Base-by-base conservation (phyloP, 2,113 vertebrate genomes). In the Ptyas mucosa region DNA sequence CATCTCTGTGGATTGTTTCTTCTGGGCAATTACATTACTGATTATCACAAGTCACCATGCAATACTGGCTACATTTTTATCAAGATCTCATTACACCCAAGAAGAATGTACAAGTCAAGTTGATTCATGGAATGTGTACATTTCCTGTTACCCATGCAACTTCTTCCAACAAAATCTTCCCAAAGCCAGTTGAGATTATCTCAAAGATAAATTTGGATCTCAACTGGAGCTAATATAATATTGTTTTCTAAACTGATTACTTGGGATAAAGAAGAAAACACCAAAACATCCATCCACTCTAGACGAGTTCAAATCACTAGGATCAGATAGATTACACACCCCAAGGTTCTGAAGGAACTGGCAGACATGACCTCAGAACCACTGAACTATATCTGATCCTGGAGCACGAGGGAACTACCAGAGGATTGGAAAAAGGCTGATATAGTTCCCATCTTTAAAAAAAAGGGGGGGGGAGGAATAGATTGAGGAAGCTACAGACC, bases 1-100 rank as follows among this genome's bases (percentile, higher is more conserved):
- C 1, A 64, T 49, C 5, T 92, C 91, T 91, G 88, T 55, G 81
- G 94, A 75, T 51, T 20, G 89, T 86, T 61, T 93, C 85, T 92
- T 39, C 58, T 18, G 20, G 93, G 88, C 61, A 95, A 94, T 92
- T 85, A 93, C 89, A 61, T 61, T 58, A 58, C 26, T 53, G 85
- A 88, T 1, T 21, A 93, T 11, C 81, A 86, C 34, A 85, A 55
- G 26, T 20, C 51, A 89, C 61, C 26, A 34, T 12, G 88, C 51
- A 90, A 69, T 57, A 86, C 90, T 85, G 91, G 85, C 91, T 93
- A 21, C 23, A 85, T 20, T 75, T 92, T 92, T 88, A 94, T 92
- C 89, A 81, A 34, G 93, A 34, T 15, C 87, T 53, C 39, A 8
- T 1, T 90, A 88, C 34, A 69, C 0, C n/a, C 39, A 91, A 51